These are phyloP conservation scores for Thamnophis elegans DNA, from an alignment of 2,797 vertebrate species.

Conservation along the genomic window DNA sequence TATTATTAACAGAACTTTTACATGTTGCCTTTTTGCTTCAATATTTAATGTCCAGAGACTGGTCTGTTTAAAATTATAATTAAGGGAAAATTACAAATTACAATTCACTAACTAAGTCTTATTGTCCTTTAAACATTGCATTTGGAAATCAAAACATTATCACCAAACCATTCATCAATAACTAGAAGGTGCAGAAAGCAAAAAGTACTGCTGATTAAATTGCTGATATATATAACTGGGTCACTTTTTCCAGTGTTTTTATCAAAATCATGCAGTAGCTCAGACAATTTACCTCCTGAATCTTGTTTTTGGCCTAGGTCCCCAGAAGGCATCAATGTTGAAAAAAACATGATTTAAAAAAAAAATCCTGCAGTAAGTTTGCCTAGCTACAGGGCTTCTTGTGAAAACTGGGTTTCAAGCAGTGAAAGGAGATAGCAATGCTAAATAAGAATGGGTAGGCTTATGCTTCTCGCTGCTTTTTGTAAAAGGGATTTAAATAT, in stretches of 20 bases:
- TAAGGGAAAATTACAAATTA: background rate
- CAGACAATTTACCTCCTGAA: conserved; percentile 15
- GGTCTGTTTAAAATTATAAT: background rate
- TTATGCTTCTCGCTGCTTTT: conserved; percentile 10
- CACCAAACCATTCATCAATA: background rate
- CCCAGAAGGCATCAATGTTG: background rate
- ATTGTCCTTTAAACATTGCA: background rate
- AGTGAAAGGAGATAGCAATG: background rate
- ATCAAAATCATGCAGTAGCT: background rate
- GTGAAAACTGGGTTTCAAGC: background rate
- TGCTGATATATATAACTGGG: background rate
- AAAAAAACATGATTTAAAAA: background rate
- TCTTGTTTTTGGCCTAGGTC: conserved; percentile 21
- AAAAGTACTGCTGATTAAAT: conserved; percentile 18
- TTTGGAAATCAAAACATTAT: conserved; percentile 4
- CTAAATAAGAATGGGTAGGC: background rate
- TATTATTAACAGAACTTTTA: background rate
- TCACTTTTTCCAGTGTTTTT: conserved; percentile 6
- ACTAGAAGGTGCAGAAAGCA: background rate
- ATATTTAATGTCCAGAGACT: background rate
- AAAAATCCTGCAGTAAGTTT: background rate
- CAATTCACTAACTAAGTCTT: background rate
- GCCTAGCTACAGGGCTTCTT: background rate
- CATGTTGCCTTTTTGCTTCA: background rate
- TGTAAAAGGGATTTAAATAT: conserved; percentile 20